Evolutionary conservation across 2,113 vertebrate genomes (phyloP).

Genomic region (Gadus macrocephalus): DNA sequence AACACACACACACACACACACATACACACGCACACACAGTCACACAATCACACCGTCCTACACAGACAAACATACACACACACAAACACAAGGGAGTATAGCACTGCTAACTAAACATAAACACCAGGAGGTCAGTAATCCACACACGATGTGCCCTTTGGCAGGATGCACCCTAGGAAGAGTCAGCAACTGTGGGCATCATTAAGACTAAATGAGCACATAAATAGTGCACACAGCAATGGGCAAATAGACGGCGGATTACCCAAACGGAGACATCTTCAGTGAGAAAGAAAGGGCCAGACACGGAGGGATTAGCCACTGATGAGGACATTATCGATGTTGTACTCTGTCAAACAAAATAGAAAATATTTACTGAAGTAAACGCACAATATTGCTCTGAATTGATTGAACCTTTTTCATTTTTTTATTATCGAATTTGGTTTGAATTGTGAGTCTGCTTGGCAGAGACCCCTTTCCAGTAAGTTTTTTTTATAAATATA

Average conservation of each 20-base stretch:
- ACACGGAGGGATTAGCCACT: too few species aligned
- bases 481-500: too few species aligned
- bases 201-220: conserved; percentile 70
- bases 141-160: conserved; percentile 73
- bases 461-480: too few species aligned
- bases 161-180: conserved; percentile 64
- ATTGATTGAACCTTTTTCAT: too few species aligned
- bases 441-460: too few species aligned
- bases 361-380: too few species aligned
- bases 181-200: conserved; percentile 54
- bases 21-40: conserved; percentile 5
- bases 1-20: conserved; percentile 16
- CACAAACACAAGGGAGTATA: conserved; percentile 1
- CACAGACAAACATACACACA: conserved; percentile 8
- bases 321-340: too few species aligned
- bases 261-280: conserved; percentile 22
- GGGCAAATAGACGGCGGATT: conserved; percentile 26
- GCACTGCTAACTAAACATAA: conserved; percentile 55
- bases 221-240: conserved; percentile 57
- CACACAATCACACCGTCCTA: neutral
- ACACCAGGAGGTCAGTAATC: conserved; percentile 69
- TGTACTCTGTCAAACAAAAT: too few species aligned
- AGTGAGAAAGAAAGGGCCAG: conserved; percentile 23
- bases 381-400: too few species aligned
- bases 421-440: too few species aligned